Percentiles rank a stretch among this genome's conserved stretches.
These are phyloP conservation scores for Chaetophractus vellerosus DNA, from an alignment of 2,797 vertebrate species.

Conservation along the genomic window DNA sequence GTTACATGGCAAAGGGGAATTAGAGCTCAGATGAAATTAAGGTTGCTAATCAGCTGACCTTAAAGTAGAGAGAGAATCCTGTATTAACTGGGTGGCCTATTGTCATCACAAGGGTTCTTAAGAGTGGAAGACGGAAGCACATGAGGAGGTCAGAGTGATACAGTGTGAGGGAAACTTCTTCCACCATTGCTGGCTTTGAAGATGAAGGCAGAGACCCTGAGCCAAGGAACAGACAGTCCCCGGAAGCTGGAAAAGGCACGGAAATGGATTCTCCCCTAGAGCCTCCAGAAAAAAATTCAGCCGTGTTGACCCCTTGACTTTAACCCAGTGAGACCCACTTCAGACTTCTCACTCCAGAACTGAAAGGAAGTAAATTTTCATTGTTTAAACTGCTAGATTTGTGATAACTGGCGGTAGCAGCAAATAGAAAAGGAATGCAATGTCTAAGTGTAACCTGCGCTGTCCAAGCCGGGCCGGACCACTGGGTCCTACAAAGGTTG, in stretches of 20 bases:
- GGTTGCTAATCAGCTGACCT: not conserved
- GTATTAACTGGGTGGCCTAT: not conserved
- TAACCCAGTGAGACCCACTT: not conserved
- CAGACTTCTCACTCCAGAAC: not conserved
- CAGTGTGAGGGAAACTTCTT: not conserved
- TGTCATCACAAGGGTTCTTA: not conserved
- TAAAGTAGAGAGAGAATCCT: not conserved
- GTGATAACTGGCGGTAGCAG: not conserved
- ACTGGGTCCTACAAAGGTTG: fast-evolving
- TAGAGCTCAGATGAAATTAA: no score
- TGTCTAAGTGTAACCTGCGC: not conserved
- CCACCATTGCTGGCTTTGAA: fast-evolving
- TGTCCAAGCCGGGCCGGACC: not conserved
- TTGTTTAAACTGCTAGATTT: not conserved
- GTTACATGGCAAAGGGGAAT: no score
- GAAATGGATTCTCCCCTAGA: not conserved
- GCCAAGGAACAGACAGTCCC: fast-evolving
- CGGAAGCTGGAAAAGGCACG: not conserved
- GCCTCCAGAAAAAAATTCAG: not conserved
- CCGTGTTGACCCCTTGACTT: not conserved
- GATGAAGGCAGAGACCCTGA: not conserved
- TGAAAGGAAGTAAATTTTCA: no score
- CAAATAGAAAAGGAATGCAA: not conserved
- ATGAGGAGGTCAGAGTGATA: not conserved
- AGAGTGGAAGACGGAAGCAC: not conserved